Base-by-base conservation (phyloP, 2,113 vertebrate genomes). In the Psilopogon haemacephalus region DNA sequence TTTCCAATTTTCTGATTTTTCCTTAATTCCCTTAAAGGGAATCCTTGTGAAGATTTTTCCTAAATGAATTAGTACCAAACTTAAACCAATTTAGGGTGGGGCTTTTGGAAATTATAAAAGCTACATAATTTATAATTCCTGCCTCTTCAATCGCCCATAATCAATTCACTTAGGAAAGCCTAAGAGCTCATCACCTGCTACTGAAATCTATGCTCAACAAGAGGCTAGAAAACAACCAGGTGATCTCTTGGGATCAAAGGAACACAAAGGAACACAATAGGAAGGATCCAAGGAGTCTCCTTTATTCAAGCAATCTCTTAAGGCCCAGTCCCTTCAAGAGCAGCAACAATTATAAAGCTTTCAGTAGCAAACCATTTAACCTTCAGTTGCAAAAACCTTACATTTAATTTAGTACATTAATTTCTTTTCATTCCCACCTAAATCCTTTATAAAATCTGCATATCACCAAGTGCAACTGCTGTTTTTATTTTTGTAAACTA, bases 351-450 rank as follows among this genome's bases (percentile, higher is more conserved):
- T 48, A 50, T 2, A 80, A 86, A n/a, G 27, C 12, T 27, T 84
- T 56, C 79, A 60, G 27, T 17, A 77, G 32, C 1, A 0, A 89
- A 54, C 17, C 35, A 52, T 44, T 44, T 75, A 90, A 65, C 46
- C 15, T 73, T 1, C 5, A 37, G 37, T 23, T 11, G 4, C 27
- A 33, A 65, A 83, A 50, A 0, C 1, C 8, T 52, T 0, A 65
- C 27, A 8, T 60, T 84, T 77, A 10, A 35, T 32, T 80, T 60
- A 32, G 12, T 13, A 46, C 14, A 33, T 9, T 15, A 46, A 26
- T 15, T 30, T 64, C 48, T 26, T 64, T 71, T 40, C 5, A 83
- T 60, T 32, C 2, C 12, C 7, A 86, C 81, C 24, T 70, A 87
- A 76, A 82, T 63, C 63, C 46, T 74, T 83, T 62, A 63, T 9